Evolutionary conservation across 2,113 vertebrate species (phyloP), one percentile per base, ranked within the genome.

Genomic region (Pyrgilauda ruficollis): DNA sequence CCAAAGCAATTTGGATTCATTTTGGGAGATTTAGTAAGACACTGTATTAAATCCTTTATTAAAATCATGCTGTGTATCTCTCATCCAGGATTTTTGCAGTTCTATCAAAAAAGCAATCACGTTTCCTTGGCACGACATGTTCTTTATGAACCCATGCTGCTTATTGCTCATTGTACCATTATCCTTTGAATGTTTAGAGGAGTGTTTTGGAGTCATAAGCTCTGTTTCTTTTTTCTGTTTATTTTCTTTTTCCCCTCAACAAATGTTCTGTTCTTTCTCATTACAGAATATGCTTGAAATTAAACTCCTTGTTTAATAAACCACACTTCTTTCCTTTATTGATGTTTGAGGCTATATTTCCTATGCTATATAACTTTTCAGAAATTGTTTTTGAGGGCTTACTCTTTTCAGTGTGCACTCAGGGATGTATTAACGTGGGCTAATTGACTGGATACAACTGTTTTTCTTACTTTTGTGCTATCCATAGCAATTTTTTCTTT

Each of bases 31-130:
- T 92, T 94, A 97, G 63, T 87, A 92, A 95, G 95, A 84, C 46
- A 62, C 47, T 93, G 89, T 85, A 91, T 94, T 94, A 96, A 95
- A 94, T 91, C 89, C 92, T 95, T 91, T 94, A 97, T 97, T 97
- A 96, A 97, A 95, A 90, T 95, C 93, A 90, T 70, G 77, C 84
- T 93, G 94, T 88, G 77, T 90, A 76, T 94, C 73, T 92, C 93
- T 94, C 55, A 95, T 93, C 91, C 80, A 96, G 76, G 82, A 83
- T 94, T 96, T 96, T 79, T 94, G 66, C 79, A 73, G 41, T 93
- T 87, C 89, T 92, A 84, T 97, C 84, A 92, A 93, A 97, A 94
- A 97, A 96, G 24, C 91, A 96, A 94, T 96, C 94, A 94, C 3
- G 6, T 88, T 94, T 95, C 46, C 90, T 77, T 95, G 67, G 79